Evolutionary conservation across 2,797 vertebrate species (phyloP), one percentile per base, ranked within the genome.

Genomic region (Gymnoscopelus braueri): DNA sequence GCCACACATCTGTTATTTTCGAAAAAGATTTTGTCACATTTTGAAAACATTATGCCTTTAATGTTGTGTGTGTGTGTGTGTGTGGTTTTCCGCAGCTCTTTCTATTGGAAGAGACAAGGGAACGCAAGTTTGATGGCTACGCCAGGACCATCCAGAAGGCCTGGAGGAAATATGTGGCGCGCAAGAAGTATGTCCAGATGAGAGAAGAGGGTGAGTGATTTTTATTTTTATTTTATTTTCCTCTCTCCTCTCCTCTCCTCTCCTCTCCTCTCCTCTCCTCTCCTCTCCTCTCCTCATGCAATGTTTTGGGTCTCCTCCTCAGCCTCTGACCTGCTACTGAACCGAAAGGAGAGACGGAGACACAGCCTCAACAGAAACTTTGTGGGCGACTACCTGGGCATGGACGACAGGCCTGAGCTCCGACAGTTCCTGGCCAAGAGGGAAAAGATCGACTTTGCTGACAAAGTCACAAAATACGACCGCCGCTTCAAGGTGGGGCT

Each of bases 291-390:
- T 29, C 19, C 13, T 47, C 9, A 54, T 54, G 52, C 8, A 5
- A 8, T 50, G 49, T 29, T 51, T 72, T 61, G 58, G 52, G 11
- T 56, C 65, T 62, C 54, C 67, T 62, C 54, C 75, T 2, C 65
- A 99, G 98, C 98, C 7, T 99, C 97, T 11, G 96, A 99, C 87
- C 93, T 99, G 60, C 85, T 99, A 84, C 69, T 99, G 78, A 99
- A 97, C 92, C 95, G 95, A 78, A 99, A 99, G 65, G 98, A 99
- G 87, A 93, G 98, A 44, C 91, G 97, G 75, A 91, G 96, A 65
- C 97, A 99, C 93, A 99, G 98, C 88, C 94, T 99, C 63, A 99
- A 99, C 91, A 94, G 98, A 75, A 99, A 99, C 89, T 99, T 99
- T 72, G 94, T 99, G 1, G 98, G 98, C 0, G 98, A 99, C 85